Conservation (phyloP, 2,797 vertebrate genomes). For the Phylloscopus collybita region DNA sequence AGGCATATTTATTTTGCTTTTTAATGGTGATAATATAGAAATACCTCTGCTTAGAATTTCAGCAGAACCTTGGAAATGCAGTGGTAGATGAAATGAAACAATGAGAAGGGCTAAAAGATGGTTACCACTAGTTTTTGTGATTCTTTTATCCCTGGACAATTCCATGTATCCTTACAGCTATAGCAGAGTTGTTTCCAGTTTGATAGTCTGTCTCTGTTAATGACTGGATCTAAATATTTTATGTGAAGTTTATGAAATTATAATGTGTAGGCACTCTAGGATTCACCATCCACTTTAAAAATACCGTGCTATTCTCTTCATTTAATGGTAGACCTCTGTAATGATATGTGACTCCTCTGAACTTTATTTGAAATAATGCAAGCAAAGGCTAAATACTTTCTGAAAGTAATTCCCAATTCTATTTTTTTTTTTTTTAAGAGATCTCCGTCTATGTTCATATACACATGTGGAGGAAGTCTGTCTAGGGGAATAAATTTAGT, state of each 20-base stretch:
- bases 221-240: constrained; percentile 13
- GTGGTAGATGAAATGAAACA: background rate
- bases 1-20: background rate
- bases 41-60: background rate
- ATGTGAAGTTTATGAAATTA: constrained; percentile 9
- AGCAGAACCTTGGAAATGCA: background rate
- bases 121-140: too few relatives aligned
- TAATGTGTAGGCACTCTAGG: background rate
- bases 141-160: background rate
- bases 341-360: background rate
- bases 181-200: background rate
- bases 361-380: background rate
- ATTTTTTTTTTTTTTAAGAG: background rate
- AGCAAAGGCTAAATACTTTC: background rate
- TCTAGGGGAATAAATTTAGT: background rate
- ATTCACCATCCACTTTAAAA: background rate
- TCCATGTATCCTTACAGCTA: background rate
- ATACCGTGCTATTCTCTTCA: background rate
- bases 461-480: background rate
- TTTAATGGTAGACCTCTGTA: background rate
- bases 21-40: background rate
- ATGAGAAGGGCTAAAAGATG: background rate
- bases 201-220: background rate
- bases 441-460: background rate
- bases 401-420: background rate